Evolutionary conservation across 2,113 vertebrate species (phyloP), one percentile per base, ranked within the genome.

Genomic region (Lontra canadensis): DNA sequence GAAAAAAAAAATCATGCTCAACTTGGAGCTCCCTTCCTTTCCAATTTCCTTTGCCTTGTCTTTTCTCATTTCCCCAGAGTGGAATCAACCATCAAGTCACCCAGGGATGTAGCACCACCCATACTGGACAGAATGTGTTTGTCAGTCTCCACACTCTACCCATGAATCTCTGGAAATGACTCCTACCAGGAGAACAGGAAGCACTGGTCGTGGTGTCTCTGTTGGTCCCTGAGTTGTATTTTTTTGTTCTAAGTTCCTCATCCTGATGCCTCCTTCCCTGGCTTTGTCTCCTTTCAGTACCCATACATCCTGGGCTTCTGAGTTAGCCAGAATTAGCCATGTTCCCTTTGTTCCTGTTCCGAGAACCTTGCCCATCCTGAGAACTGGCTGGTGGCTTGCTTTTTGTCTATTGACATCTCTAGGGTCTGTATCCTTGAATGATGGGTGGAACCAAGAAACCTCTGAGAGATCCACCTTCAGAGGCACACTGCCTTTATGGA

Each of bases 1-100:
- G 65, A 82, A 83, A 74, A 76, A 49, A 36, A 52, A 52, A 79
- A 34, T 34, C 20, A 34, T 21, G 39, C 80, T 94, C 57, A 94
- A n/a, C 61, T 52, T 52, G 34, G 31, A 94, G 36, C 34, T 78
- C 94, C 65, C 78, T 82, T 95, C 94, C 42, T 96, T 74, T 14
- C 34, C 12, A 65, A 10, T 67, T 92, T 94, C 59, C 83, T 95
- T 83, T 94, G 57, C 42, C 18, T 93, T 7, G 39, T 57, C 25
- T 73, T 89, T 52, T 81, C 44, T 95, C 44, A 65, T 87, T 90
- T 85, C 5, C 67, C n/a, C 29, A 36, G 74, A 88, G 61, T 84
- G 52, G 39, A 71, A 55, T 57, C 18, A 4, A 86, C 29, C 61
- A 13, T 82, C 55, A 26, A 65, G 78, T 96, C 36, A 63, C 55